Conservation (phyloP, 2,888 invertebrate genomes). For the Dynastes hyllus region DNA sequence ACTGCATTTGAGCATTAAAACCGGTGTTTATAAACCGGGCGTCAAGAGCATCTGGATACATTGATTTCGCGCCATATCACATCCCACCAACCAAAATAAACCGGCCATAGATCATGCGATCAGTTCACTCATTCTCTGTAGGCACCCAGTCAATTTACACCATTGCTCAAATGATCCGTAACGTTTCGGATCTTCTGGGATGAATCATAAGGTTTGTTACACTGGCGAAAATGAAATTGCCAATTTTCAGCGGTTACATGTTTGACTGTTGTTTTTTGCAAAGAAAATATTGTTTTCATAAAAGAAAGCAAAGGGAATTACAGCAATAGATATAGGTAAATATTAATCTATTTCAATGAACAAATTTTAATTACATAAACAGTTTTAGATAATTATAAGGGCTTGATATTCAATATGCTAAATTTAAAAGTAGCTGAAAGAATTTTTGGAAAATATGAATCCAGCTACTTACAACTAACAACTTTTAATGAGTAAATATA, state of each 20-base stretch:
- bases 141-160: conserved; percentile 51
- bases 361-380: too few species aligned
- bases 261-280: too few species aligned
- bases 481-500: too few species aligned
- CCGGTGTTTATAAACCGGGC: conserved; percentile 66
- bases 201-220: neutral
- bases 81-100: conserved; percentile 49
- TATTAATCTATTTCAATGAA: too few species aligned
- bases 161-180: conserved; percentile 17
- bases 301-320: too few species aligned
- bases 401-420: too few species aligned
- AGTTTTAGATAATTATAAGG: too few species aligned
- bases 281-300: too few species aligned
- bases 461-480: too few species aligned
- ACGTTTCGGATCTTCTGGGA: neutral
- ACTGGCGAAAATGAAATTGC: neutral
- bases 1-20: conserved; percentile 69
- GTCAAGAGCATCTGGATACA: conserved; percentile 61
- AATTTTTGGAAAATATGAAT: too few species aligned
- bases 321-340: too few species aligned
- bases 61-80: conserved; percentile 62
- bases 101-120: conserved; percentile 42
- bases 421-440: too few species aligned
- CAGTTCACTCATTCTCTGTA: conserved; percentile 40
- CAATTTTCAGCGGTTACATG: neutral